These are phyloP conservation scores for Gadopsis marmoratus DNA, from an alignment of 2,797 vertebrate species.

Conservation along the genomic window DNA sequence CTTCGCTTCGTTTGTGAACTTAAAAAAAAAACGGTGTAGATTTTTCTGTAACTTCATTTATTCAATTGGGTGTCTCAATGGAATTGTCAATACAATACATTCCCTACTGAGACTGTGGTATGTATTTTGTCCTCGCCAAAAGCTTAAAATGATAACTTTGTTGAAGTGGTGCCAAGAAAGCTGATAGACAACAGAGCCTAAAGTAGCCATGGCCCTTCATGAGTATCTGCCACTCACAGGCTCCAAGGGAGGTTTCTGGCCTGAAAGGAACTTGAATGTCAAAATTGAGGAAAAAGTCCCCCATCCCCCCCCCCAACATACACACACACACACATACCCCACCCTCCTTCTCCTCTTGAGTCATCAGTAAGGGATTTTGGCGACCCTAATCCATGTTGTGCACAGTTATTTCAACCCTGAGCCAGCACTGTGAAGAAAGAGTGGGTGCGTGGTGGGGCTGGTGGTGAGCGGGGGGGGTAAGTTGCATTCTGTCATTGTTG, in stretches of 20 bases:
- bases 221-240: slow-evolving; percentile 18
- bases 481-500: slow-evolving; percentile 79
- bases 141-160: slow-evolving; percentile 13
- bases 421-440: slow-evolving; percentile 53
- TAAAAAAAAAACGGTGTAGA: neutral
- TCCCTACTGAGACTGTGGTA: neutral
- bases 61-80: neutral
- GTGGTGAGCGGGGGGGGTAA: slow-evolving; percentile 52
- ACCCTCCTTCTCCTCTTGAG: slow-evolving; percentile 24
- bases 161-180: neutral
- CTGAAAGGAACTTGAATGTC: slow-evolving; percentile 57
- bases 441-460: slow-evolving; percentile 34
- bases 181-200: neutral
- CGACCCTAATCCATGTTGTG: slow-evolving; percentile 72
- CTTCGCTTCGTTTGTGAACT: neutral
- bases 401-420: slow-evolving; percentile 68
- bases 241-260: slow-evolving; percentile 32
- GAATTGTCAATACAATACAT: neutral
- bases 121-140: neutral
- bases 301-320: too few species aligned
- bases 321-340: neutral
- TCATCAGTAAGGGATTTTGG: slow-evolving; percentile 63
- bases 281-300: slow-evolving; percentile 33
- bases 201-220: neutral
- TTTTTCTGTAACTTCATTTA: neutral